Percentiles rank a stretch among this genome's conserved stretches.
These are phyloP conservation scores for Idaea dimidiata DNA, from an alignment of 2,888 invertebrate genomes.

Conservation along the genomic window DNA sequence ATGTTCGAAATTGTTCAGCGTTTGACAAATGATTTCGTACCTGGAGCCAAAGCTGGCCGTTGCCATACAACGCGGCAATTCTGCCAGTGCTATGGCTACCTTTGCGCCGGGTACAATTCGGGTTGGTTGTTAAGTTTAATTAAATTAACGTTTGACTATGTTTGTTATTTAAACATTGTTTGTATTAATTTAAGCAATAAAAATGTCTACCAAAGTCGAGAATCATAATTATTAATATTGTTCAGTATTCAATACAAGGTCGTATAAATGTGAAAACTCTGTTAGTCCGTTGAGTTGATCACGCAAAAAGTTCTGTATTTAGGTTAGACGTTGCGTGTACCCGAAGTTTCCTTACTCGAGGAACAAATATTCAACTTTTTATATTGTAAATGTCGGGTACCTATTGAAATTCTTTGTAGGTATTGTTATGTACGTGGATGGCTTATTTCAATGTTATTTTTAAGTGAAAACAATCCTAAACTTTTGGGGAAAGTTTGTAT, in stretches of 20 bases:
- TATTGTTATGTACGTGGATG: neutral
- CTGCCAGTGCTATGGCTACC: too few relatives aligned
- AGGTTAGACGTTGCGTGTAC: neutral
- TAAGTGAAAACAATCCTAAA: neutral
- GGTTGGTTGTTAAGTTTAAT: too few relatives aligned
- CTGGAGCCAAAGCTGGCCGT: too few relatives aligned
- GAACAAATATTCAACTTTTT: neutral
- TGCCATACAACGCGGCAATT: too few relatives aligned
- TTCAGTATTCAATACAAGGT: slow-evolving; percentile 1
- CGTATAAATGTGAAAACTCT: neutral
- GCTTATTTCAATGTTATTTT: neutral
- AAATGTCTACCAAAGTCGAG: neutral
- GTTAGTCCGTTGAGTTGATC: neutral
- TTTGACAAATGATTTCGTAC: too few relatives aligned
- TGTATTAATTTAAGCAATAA: too few relatives aligned
- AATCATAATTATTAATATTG: neutral
- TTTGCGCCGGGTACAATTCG: too few relatives aligned
- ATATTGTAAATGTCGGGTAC: neutral
- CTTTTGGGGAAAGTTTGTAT: too few relatives aligned
- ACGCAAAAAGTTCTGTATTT: neutral
- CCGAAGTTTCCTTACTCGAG: neutral
- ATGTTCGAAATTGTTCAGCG: too few relatives aligned
- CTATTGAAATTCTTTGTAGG: neutral
- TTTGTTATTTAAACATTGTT: too few relatives aligned
- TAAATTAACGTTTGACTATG: too few relatives aligned